Evolutionary conservation across 1,140 invertebrate species (phyloP), one percentile per base, ranked within the genome.

Genomic region (Philotrypesis tridentata): DNA sequence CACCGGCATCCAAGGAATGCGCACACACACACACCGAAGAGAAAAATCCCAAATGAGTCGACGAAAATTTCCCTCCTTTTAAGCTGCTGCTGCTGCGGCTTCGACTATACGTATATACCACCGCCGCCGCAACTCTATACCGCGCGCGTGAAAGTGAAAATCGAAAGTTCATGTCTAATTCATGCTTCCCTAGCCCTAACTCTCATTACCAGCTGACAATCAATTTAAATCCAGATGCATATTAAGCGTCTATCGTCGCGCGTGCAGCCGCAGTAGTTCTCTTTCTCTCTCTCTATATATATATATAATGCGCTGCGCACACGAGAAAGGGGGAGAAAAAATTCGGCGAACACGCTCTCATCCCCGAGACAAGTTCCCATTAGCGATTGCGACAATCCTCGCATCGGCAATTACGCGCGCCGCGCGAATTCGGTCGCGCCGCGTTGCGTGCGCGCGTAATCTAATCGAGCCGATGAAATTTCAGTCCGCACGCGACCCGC

Each of bases 131-230:
- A n/a, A n/a, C n/a, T 37, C 33, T 37, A 37, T 37, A 37, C 33
- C 3, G 4, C 33, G 33, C 33, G 33, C 33, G n/a, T n/a, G 61
- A 65, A 65, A 29, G 61, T 65, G 61, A 65, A 65, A 73, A 73
- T 73, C 25, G 71, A 73, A 73, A 73, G 71, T 73, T 73, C 43
- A 73, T 73, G 43, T 29, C 40, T 55, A 37, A 73, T 73, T 73
- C 71, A 73, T 73, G 31, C 17, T 29, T 9, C 67, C 29, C 31
- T 7, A 6, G 29, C 29, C 14, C 43, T 48, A 17, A 48, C 12
- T 48, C 43, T 48, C 43, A 48, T 48, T 48, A 48, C 1, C 2
- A 3, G 48, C 7, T 6, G 48, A 55, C 48, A 55, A 55, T 55
- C n/a, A 55, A 55, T 55, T 55, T 17, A 55, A n/a, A 55, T 55